These are phyloP conservation scores for Notocelia uddmanniana DNA, from an alignment of 2,888 invertebrate species.

Conservation along the genomic window DNA sequence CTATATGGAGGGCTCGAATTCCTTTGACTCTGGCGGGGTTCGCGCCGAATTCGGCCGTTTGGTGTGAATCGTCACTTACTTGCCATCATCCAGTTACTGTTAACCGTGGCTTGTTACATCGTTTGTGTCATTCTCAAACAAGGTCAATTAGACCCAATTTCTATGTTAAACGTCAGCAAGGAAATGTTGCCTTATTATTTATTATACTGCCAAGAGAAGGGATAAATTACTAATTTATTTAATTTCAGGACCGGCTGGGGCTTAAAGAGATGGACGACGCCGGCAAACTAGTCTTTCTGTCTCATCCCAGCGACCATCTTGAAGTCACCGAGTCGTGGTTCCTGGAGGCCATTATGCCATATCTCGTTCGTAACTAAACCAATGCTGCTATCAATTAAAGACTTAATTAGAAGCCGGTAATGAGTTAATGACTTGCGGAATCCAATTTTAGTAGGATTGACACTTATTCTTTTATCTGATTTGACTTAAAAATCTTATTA, in stretches of 20 bases:
- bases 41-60: too few relatives aligned
- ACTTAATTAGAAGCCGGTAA: background rate
- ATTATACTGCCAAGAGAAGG: too few relatives aligned
- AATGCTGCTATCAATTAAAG: background rate
- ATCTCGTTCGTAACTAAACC: background rate
- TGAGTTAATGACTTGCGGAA: background rate
- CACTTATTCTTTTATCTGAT: slow-evolving; percentile 5
- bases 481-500: background rate
- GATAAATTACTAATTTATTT: too few relatives aligned
- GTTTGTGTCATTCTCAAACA: background rate
- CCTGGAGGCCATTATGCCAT: slow-evolving; percentile 86
- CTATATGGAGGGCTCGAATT: too few relatives aligned
- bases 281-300: slow-evolving; percentile 91
- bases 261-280: slow-evolving; percentile 88
- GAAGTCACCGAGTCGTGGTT: slow-evolving; percentile 93
- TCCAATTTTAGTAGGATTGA: background rate
- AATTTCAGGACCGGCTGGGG: slow-evolving; percentile 92
- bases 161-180: background rate
- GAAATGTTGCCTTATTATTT: background rate
- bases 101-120: background rate
- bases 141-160: too few relatives aligned
- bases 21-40: too few relatives aligned
- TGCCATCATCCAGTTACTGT: too few relatives aligned
- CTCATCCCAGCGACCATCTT: slow-evolving; percentile 92
- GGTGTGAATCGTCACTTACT: too few relatives aligned